Conservation (phyloP, 2,888 invertebrate species). For the Drosophila limbata region DNA sequence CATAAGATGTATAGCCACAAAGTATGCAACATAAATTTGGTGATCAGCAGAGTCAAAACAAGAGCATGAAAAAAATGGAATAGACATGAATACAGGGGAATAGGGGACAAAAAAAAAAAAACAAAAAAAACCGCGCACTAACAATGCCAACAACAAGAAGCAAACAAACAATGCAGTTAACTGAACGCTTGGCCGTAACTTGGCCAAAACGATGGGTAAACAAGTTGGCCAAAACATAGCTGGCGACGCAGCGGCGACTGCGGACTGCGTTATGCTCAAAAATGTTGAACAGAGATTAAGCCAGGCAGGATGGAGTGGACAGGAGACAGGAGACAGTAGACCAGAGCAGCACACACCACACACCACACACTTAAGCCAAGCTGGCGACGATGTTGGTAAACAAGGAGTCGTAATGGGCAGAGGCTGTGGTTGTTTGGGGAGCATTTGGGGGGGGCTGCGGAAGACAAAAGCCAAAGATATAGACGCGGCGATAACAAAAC, state of each 20-base stretch:
- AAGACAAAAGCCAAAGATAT: conserved; percentile 55
- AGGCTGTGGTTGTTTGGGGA: conserved; percentile 8
- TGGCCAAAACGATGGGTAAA: conserved; percentile 57
- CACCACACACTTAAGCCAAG: conserved; percentile 26
- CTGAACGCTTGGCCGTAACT: conserved; percentile 45
- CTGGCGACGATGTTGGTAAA: conserved; percentile 43
- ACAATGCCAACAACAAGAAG: conserved; percentile 45
- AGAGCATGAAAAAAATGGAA: background rate
- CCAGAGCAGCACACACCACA: conserved; percentile 9
- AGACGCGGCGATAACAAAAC: conserved; percentile 32
- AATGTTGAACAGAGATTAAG: conserved; percentile 65
- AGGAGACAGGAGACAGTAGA: background rate
- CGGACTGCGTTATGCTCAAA: conserved; percentile 50
- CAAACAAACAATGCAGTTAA: conserved; percentile 63
- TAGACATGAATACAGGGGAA: background rate
- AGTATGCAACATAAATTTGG: conserved; percentile 61
- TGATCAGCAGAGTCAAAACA: conserved; percentile 24
- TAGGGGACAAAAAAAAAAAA: conserved; percentile 2
- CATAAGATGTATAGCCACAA: conserved; percentile 32
- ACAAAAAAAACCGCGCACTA: conserved; percentile 27
- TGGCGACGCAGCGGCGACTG: conserved; percentile 51
- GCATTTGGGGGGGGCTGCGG: background rate
- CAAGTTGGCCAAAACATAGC: conserved; percentile 53
- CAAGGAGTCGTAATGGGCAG: conserved; percentile 25
- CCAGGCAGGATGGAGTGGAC: conserved; percentile 2